Conservation (phyloP, 2,113 vertebrate genomes). For the Rhombomys opimus region DNA sequence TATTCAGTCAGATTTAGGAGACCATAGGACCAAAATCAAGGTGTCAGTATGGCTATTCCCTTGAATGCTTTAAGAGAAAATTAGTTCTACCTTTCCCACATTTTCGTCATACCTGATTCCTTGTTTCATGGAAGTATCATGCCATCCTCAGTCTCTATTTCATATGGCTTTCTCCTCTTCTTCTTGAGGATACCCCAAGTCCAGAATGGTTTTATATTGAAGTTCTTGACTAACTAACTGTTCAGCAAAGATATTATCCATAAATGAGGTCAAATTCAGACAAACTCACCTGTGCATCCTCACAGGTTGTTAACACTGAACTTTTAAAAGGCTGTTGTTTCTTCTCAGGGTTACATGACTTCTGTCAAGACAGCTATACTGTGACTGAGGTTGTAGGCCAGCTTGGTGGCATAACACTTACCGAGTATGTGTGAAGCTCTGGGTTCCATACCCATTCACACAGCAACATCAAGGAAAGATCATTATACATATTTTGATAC, state of each 20-base stretch:
- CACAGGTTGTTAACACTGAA: background rate
- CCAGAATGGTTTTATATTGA: background rate
- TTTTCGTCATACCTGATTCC: background rate
- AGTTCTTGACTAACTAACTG: background rate
- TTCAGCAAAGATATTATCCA: background rate
- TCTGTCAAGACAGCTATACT: background rate
- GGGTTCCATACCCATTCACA: background rate
- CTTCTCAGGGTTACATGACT: background rate
- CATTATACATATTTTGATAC: background rate
- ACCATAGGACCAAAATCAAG: background rate
- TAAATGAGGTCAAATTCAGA: constrained; percentile 17
- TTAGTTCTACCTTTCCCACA: background rate
- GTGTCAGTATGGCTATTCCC: background rate
- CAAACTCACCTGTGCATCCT: background rate
- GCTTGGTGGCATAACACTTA: background rate
- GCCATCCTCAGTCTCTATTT: background rate
- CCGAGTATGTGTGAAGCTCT: background rate
- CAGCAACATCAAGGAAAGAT: background rate
- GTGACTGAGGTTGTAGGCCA: background rate
- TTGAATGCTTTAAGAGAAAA: background rate
- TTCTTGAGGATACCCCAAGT: background rate
- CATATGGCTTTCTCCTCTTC: background rate
- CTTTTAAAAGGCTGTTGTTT: background rate
- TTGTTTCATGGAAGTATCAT: background rate
- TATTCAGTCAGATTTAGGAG: background rate